Percentiles rank a stretch among this genome's conserved stretches.
Conservation (phyloP, 1,140 invertebrate species). For the Venustaconcha ellipsiformis region DNA sequence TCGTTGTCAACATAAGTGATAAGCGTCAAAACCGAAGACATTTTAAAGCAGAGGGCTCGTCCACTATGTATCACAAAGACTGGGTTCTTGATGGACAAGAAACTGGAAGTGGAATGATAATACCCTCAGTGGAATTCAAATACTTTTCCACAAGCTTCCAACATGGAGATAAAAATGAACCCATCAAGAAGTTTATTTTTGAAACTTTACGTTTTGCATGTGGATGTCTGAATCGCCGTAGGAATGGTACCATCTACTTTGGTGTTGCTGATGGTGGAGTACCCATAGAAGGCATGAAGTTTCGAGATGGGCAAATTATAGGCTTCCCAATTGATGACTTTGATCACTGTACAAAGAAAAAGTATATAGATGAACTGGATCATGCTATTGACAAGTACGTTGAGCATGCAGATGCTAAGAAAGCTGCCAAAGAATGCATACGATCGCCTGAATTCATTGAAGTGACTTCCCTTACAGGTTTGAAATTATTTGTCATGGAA, state of each 20-base stretch:
- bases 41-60: conserved; percentile 1
- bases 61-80: conserved; percentile 15
- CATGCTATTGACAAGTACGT: conserved; percentile 8
- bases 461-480: not conserved
- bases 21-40: conserved; percentile 6
- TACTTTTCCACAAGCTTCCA: conserved; percentile 4
- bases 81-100: conserved; percentile 7
- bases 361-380: conserved; percentile 13
- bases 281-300: not conserved
- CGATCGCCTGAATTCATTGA: conserved; percentile 19
- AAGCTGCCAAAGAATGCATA: conserved; percentile 16
- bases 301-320: conserved; percentile 8
- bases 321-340: conserved; percentile 2
- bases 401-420: not conserved
- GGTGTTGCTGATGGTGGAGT: conserved; percentile 17
- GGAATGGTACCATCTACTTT: conserved; percentile 34
- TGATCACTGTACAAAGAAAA: conserved; percentile 1
- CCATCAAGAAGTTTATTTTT: not conserved
- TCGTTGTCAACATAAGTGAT: no score
- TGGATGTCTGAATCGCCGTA: conserved; percentile 25
- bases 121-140: conserved; percentile 21
- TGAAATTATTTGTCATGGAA: conserved; percentile 20
- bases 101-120: conserved; percentile 14
- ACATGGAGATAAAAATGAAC: not conserved
- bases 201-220: conserved; percentile 21